Evolutionary conservation across 2,113 vertebrate genomes (phyloP), one percentile per base, ranked within the genome.

Genomic region (Ammodytes marinus): DNA sequence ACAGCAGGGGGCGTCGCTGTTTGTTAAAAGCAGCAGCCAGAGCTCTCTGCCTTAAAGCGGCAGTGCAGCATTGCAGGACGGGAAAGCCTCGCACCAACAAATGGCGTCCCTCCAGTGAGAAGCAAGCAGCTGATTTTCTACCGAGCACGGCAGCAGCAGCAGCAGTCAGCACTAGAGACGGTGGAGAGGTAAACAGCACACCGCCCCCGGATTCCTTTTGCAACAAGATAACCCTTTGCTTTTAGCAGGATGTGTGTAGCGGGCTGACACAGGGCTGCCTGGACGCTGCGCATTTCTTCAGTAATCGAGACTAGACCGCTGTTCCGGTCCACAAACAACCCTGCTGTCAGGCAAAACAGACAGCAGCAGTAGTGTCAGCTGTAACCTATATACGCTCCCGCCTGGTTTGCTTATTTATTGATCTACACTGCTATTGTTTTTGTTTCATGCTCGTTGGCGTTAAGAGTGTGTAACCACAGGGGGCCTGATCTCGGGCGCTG

Each of bases 41-140:
- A 8, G 13, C 72, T 77, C 52, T 70, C 76, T 27, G 27, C 27
- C 87, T 70, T 54, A 42, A 49, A 69, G 93, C 65, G 73, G 79
- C 86, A 66, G 83, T 43, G 65, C 65, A 59, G 71, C 12, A 45
- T 82, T 72, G 80, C 60, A 27, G 70, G 47, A 89, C 82, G 50
- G 86, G 86, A 92, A 27, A 91, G 45, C 72, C 60, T 85, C 67
- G 66, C 78, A 42, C 83, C 68, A 68, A 93, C 91, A 88, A 95
- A 95, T 96, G 95, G 95, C 93, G 95, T 94, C 94, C 72, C 88
- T 92, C 88, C 86, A 88, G 88, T 69, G 86, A 69, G 68, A 59
- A 92, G 83, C 93, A 59, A 92, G 83, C 93, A 93, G 92, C 91
- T 94, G 94, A 93, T 94, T 89, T 87, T 83, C 85, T 12, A 49